These are phyloP conservation scores for Condylostylus longicornis DNA, from an alignment of 1,140 invertebrate genomes.

Conservation along the genomic window DNA sequence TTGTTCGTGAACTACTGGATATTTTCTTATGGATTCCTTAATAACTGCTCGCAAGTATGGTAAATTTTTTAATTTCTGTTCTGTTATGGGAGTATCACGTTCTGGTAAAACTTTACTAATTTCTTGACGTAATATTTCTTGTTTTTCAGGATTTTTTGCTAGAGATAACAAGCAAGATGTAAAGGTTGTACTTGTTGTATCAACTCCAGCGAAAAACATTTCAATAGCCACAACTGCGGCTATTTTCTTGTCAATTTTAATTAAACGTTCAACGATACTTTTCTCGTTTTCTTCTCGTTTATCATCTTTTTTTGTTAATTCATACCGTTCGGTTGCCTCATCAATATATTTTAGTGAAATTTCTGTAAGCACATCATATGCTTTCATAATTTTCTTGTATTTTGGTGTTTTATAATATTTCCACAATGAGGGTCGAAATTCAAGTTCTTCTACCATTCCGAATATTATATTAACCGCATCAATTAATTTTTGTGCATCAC, in stretches of 20 bases:
- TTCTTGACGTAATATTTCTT: constrained; percentile 37
- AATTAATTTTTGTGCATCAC: no score
- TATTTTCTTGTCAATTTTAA: constrained; percentile 40
- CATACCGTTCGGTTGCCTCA: constrained; percentile 19
- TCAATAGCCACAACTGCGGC: constrained; percentile 50
- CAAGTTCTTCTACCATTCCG: constrained; percentile 38
- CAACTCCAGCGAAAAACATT: constrained; percentile 56
- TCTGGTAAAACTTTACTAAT: constrained; percentile 26
- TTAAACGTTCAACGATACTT: constrained; percentile 41
- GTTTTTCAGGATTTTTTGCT: constrained; percentile 35
- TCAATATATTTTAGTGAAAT: constrained; percentile 6
- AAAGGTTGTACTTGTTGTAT: constrained; percentile 41
- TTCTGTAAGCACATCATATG: constrained; percentile 16
- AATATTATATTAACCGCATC: no score
- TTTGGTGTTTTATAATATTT: constrained; percentile 39
- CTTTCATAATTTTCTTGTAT: constrained; percentile 36
- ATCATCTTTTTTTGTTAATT: constrained; percentile 6
- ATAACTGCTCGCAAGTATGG: constrained; percentile 39
- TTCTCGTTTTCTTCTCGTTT: constrained; percentile 14
- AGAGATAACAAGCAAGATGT: constrained; percentile 18
- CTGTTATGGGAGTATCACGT: constrained; percentile 27
- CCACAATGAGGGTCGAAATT: constrained; percentile 45
- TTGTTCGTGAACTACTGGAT: constrained; percentile 71
- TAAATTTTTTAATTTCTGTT: constrained; percentile 24
- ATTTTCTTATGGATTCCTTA: constrained; percentile 53